phyloP scores from a whole-genome alignment of 2,797 vertebrate genomes.

The Ispidina lecontei region DNA sequence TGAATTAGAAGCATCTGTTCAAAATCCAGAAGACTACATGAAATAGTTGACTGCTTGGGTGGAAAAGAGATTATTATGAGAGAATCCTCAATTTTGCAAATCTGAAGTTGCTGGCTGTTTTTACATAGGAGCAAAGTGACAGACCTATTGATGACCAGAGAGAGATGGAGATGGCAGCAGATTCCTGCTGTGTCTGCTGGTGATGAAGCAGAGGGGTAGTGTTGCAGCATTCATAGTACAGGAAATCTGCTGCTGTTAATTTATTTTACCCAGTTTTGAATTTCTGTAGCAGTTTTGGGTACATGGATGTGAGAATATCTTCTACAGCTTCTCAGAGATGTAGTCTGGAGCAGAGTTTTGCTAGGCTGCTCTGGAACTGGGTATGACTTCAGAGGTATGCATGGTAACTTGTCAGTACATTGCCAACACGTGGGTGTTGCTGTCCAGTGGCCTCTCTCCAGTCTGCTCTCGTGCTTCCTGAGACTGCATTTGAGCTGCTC shows the following conservation, averaged over 20 bases:
- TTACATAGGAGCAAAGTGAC: background rate
- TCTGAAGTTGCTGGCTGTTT: background rate
- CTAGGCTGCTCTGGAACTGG: background rate
- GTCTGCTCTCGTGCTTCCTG: background rate
- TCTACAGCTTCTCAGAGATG: background rate
- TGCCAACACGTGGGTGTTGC: background rate
- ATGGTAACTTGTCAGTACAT: accelerated
- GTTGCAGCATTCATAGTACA: background rate
- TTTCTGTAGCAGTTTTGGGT: background rate
- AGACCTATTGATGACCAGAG: background rate
- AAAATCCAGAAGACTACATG: background rate
- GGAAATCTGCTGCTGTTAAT: background rate
- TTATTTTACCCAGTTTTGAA: background rate
- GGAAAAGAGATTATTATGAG: background rate
- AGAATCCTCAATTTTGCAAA: background rate
- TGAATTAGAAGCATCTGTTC: conserved; percentile 5
- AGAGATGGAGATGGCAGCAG: background rate
- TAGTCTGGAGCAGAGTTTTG: background rate
- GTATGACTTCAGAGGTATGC: background rate
- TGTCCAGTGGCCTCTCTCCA: background rate
- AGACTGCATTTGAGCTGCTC: background rate
- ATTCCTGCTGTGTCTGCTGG: background rate
- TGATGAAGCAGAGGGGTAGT: background rate
- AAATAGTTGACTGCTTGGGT: background rate
- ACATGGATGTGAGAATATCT: background rate